A percentile compares a stretch with the other conserved stretches of the same genome.
phyloP scores from a whole-genome alignment of 2,888 invertebrate species.

The Pterobdella sp. region DNA sequence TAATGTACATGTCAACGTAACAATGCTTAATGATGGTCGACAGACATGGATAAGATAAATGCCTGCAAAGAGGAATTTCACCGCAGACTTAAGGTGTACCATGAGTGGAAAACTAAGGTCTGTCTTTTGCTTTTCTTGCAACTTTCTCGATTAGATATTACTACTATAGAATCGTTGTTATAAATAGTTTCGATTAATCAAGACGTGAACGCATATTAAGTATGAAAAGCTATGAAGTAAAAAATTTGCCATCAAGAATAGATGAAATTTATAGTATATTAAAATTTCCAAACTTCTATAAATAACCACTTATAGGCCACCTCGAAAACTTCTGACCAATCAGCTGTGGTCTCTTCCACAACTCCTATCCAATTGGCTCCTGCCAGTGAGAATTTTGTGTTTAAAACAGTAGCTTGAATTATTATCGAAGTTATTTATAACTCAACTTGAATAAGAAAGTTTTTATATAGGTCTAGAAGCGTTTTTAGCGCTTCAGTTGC shows the following conservation, averaged over 20 bases:
- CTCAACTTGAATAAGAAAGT: background rate
- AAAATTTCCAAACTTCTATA: no score
- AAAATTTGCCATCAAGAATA: no score
- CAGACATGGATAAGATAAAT: slow-evolving; percentile 85
- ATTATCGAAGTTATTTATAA: background rate
- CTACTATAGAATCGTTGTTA: no score
- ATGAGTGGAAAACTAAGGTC: slow-evolving; percentile 97
- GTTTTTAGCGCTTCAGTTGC: background rate
- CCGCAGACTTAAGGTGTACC: slow-evolving; percentile 91
- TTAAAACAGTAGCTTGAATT: background rate
- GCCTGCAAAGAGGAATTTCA: slow-evolving; percentile 98
- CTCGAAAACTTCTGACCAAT: background rate
- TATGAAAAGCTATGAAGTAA: no score
- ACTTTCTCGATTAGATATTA: no score
- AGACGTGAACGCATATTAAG: no score
- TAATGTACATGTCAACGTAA: background rate
- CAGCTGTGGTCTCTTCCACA: background rate
- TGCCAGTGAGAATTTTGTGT: background rate
- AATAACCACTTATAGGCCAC: no score
- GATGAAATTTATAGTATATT: no score
- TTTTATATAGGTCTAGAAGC: background rate
- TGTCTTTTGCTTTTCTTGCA: no score
- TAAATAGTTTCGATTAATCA: no score
- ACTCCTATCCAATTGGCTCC: background rate
- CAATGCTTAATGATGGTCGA: background rate